phyloP scores from a whole-genome alignment of 2,797 vertebrate genomes.

The Syngnathus rostellatus region DNA sequence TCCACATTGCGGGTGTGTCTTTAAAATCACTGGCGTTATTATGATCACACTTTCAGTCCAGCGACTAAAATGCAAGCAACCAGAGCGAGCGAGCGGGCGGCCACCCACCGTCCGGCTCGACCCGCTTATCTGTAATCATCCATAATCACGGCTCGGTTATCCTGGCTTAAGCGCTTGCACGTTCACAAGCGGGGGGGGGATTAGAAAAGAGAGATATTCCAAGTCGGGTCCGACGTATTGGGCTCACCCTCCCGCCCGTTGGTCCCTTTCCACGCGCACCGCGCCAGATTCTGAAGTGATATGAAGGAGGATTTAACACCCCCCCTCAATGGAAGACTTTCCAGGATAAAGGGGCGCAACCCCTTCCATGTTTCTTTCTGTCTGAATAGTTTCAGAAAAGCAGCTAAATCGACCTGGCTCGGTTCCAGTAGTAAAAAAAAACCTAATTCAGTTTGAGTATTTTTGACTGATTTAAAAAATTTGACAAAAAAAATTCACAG shows the following conservation, averaged over 20 bases:
- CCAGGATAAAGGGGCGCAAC: constrained; percentile 47
- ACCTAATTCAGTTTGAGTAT: too few relatives aligned
- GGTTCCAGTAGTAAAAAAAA: constrained; percentile 3
- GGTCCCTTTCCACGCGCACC: constrained; percentile 7
- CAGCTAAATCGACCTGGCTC: neutral
- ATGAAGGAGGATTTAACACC: constrained; percentile 34
- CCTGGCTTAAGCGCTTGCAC: constrained; percentile 65
- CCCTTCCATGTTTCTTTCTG: constrained; percentile 11
- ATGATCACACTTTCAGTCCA: neutral
- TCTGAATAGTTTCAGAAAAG: constrained; percentile 6
- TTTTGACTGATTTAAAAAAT: too few relatives aligned
- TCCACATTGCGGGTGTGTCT: neutral
- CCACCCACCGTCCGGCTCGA: constrained; percentile 57
- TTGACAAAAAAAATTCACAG: too few relatives aligned
- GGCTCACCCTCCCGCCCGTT: constrained; percentile 23
- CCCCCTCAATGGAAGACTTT: constrained; percentile 38
- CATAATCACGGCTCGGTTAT: constrained; percentile 66
- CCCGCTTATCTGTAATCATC: constrained; percentile 72
- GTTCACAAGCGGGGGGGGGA: constrained; percentile 52
- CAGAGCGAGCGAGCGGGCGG: constrained; percentile 16
- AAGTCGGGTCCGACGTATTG: constrained; percentile 36
- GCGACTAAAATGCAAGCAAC: neutral
- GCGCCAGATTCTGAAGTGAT: constrained; percentile 40
- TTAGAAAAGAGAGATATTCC: constrained; percentile 65
- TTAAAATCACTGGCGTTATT: neutral